Evolutionary conservation across 2,888 invertebrate genomes (phyloP).

Genomic region (Ommatoiulus sabulosus): DNA sequence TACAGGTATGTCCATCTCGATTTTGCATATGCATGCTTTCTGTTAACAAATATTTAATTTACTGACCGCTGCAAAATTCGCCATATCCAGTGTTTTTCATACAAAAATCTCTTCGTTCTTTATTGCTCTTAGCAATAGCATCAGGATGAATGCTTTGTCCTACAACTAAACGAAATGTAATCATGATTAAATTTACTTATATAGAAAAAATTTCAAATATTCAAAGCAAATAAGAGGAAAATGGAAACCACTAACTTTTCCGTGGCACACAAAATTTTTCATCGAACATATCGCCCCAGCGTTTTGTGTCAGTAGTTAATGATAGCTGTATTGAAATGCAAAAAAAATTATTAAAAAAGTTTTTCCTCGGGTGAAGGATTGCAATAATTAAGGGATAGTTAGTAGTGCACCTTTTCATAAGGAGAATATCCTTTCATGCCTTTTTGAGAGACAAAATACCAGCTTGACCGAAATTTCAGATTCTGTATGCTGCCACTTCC

Average conservation of each 20-base stretch:
- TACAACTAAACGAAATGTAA: constrained; percentile 60
- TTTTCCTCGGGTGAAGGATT: neutral
- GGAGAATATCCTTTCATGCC: constrained; percentile 71
- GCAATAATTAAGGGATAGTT: neutral
- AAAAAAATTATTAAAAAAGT: neutral
- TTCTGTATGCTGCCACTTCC: constrained; percentile 72
- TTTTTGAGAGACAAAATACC: constrained; percentile 72
- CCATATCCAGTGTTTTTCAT: constrained; percentile 67
- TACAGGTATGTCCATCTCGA: neutral
- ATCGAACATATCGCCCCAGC: constrained; percentile 64
- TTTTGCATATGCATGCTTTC: neutral
- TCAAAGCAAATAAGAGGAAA: neutral
- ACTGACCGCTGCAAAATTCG: constrained; percentile 69
- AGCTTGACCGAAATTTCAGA: constrained; percentile 71
- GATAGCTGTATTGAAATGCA: constrained; percentile 52
- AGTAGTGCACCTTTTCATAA: constrained; percentile 68
- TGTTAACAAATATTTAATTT: neutral
- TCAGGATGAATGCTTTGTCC: constrained; percentile 66
- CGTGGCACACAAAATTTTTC: constrained; percentile 70
- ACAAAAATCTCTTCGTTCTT: constrained; percentile 68
- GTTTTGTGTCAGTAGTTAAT: constrained; percentile 64
- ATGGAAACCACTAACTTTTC: constrained; percentile 63
- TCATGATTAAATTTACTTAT: no score
- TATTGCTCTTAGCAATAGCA: constrained; percentile 67
- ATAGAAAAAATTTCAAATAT: neutral